Conservation (phyloP, 2,888 invertebrate genomes). For the Nomada ruficornis region DNA sequence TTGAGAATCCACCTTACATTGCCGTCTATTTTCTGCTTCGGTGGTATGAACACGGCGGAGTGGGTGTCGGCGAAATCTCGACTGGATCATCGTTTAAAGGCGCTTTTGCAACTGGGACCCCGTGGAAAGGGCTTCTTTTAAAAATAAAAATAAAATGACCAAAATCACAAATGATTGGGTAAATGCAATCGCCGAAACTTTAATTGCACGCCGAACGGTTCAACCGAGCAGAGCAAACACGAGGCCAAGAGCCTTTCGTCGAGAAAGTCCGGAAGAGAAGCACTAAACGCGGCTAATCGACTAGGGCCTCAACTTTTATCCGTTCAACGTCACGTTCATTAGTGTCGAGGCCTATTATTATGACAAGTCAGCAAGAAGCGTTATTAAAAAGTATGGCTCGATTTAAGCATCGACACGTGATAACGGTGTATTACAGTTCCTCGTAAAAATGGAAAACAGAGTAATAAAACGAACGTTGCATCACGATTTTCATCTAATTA, state of each 20-base stretch:
- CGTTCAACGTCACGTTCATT: conserved; percentile 35
- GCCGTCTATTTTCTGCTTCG: conserved; percentile 25
- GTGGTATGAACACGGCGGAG: background rate
- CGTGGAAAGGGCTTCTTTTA: conserved; percentile 9
- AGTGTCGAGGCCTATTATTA: conserved; percentile 43
- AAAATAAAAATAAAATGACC: conserved; percentile 1
- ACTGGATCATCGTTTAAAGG: conserved; percentile 34
- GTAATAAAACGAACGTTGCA: conserved; percentile 7
- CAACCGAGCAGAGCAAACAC: background rate
- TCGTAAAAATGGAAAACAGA: background rate
- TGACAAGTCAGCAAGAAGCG: conserved; percentile 3
- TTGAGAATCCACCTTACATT: conserved; percentile 28
- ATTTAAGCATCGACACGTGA: conserved; percentile 11
- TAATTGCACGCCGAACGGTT: background rate
- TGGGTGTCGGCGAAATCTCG: conserved; percentile 54
- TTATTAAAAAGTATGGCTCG: conserved; percentile 20
- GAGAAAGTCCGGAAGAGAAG: conserved; percentile 45
- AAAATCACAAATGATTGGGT: background rate
- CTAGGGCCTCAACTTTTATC: conserved; percentile 2
- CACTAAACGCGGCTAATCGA: conserved; percentile 37
- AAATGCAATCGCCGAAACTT: background rate
- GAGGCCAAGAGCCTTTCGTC: conserved; percentile 13
- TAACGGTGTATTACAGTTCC: background rate
- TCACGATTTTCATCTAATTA: conserved; percentile 9
- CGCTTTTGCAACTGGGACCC: conserved; percentile 29